These are phyloP conservation scores for Lamellibrachia columna DNA, from an alignment of 2,888 invertebrate genomes.

Conservation along the genomic window DNA sequence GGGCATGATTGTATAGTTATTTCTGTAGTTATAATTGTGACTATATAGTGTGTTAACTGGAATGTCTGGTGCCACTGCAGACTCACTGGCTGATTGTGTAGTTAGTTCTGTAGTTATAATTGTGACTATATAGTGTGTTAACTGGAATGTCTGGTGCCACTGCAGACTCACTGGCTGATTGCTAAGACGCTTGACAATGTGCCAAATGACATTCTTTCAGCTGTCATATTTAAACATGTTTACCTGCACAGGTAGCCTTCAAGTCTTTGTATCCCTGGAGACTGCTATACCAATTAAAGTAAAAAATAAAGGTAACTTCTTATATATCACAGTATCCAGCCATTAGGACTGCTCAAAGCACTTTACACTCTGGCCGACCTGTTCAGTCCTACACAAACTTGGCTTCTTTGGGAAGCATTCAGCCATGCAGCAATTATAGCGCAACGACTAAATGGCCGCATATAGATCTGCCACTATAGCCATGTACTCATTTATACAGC, in stretches of 20 bases:
- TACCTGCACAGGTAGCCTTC: neutral
- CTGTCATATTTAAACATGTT: neutral
- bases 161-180: neutral
- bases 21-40: neutral
- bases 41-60: neutral
- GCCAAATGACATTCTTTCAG: neutral
- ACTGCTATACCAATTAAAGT: neutral
- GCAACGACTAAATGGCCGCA: too few relatives aligned
- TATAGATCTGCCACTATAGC: too few relatives aligned
- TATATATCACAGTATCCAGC: too few relatives aligned
- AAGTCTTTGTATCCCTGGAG: neutral
- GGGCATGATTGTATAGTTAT: neutral
- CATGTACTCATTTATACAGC: too few relatives aligned
- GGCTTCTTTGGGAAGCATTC: too few relatives aligned
- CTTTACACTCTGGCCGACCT: too few relatives aligned
- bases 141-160: neutral
- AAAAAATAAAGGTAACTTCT: too few relatives aligned
- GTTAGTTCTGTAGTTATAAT: conserved; percentile 9
- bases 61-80: neutral
- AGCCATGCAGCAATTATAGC: too few relatives aligned
- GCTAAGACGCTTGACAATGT: neutral
- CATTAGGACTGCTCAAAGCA: too few relatives aligned
- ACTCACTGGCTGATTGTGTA: neutral
- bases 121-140: neutral
- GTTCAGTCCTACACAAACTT: too few relatives aligned